Percentiles rank a stretch among this genome's conserved stretches.
Conservation (phyloP, 1,140 invertebrate genomes). For the Pogonognathellus flavescens region DNA sequence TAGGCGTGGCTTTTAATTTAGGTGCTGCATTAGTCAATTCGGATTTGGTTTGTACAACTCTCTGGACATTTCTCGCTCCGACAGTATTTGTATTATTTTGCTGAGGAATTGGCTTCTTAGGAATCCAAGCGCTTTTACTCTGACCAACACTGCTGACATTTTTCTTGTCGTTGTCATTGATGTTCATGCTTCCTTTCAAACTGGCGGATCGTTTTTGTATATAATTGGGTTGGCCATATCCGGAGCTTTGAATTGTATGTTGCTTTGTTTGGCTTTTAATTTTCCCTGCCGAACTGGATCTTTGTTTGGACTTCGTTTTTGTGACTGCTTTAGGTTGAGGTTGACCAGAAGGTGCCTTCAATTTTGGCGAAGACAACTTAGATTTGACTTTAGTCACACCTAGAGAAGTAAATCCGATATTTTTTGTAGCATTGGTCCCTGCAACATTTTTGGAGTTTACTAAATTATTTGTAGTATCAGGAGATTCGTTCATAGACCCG, state of each 20-base stretch:
- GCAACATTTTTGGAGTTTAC: background rate
- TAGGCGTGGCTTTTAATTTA: background rate
- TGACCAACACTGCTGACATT: background rate
- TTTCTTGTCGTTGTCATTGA: background rate
- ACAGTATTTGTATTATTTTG: background rate
- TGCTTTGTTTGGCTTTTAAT: background rate
- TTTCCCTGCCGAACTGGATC: background rate
- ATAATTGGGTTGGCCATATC: background rate
- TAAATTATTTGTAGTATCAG: background rate
- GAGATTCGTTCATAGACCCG: background rate
- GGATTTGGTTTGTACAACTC: background rate
- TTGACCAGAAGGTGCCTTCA: background rate
- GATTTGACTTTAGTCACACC: background rate
- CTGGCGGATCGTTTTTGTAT: background rate
- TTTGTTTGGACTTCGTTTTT: background rate
- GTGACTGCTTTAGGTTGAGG: background rate
- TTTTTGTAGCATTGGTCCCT: background rate
- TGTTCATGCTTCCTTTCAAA: background rate
- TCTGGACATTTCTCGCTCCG: background rate
- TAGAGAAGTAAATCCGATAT: background rate
- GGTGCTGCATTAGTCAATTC: background rate
- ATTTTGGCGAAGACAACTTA: background rate
- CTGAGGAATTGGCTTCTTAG: background rate
- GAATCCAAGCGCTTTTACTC: background rate
- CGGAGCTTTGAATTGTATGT: background rate